Base-by-base conservation (phyloP, 2,888 invertebrate species). In the Chromoteleia sp. region DNA sequence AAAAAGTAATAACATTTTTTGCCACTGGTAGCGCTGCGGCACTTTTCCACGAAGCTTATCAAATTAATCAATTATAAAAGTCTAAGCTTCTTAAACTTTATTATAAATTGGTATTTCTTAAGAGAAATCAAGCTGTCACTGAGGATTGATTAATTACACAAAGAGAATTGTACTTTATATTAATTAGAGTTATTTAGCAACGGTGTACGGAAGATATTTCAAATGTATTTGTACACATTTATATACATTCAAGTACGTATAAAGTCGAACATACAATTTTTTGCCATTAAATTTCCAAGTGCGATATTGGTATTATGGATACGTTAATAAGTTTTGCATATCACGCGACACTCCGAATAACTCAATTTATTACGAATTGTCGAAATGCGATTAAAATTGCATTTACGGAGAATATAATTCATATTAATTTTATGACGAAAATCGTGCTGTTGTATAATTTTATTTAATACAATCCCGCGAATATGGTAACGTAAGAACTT, bases 401-500 rank as follows among this genome's bases (percentile, higher is more conserved):
- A 19, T 39, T 56, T 17, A 10, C 14, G 5, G 3, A 14, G 12
- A 39, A 56, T 21, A 56, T 56, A n/a, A 56, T 25, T 17, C 12
- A n/a, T 12, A 12, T 43, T 48, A 48, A 61, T 33, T 15, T 19
- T 10, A 48, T 45, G 33, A 61, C 33, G 10, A 21, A 33, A 14
- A 12, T 15, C 14, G 12, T 21, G 6, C n/a, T 8, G 6, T n/a
- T 48, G 48, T 63, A 19, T 54, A 67, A 67, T 43, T 67, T 67
- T 54, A 14, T 67, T 43, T 41, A 67, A 41, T 54, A 36, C 30
- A 30, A 33, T 17, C n/a, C n/a, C 12, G 6, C 21, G 39, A 50
- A 21, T 25, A 50, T 48, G 58, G 59, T 36, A 50, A 68, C 30
- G 36, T 25, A 54, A 52, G 52, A 61, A 61, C 17, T 29, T 61